Evolutionary conservation across 2,797 vertebrate species (phyloP).

Genomic region (Acipenser oxyrinchus): DNA sequence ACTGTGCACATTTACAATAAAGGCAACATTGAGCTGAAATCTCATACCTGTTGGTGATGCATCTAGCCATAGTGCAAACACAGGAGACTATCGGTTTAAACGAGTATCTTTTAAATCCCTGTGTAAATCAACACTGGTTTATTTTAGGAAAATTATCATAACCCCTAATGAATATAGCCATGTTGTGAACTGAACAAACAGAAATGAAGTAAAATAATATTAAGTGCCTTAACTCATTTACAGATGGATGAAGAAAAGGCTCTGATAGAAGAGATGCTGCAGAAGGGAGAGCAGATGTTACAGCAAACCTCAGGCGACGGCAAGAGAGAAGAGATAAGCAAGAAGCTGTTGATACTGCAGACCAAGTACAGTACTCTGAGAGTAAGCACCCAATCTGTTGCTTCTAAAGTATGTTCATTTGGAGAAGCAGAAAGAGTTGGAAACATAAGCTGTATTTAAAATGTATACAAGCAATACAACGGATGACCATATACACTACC

Average conservation of each 20-base stretch:
- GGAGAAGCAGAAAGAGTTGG: not conserved
- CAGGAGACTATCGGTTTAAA: too few relatives aligned
- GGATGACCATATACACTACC: too few relatives aligned
- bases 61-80: too few relatives aligned
- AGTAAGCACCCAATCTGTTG: slow-evolving; percentile 43
- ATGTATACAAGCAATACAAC: too few relatives aligned
- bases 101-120: too few relatives aligned
- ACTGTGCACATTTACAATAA: not conserved
- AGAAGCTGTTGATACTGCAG: slow-evolving; percentile 72
- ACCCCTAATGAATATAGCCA: too few relatives aligned
- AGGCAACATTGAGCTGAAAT: not conserved
- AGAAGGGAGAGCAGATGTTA: slow-evolving; percentile 73
- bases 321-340: slow-evolving; percentile 69
- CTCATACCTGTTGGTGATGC: not conserved
- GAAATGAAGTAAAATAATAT: too few relatives aligned
- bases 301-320: slow-evolving; percentile 67
- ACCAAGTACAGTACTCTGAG: slow-evolving; percentile 70
- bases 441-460: too few relatives aligned
- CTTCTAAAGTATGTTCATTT: not conserved
- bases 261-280: slow-evolving; percentile 76
- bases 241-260: slow-evolving; percentile 83
- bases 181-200: too few relatives aligned
- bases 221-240: slow-evolving; percentile 11
- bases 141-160: too few relatives aligned
- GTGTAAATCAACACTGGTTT: too few relatives aligned